Base-by-base conservation (phyloP, 2,797 vertebrate species). In the Hydrocynus forskahlii region DNA sequence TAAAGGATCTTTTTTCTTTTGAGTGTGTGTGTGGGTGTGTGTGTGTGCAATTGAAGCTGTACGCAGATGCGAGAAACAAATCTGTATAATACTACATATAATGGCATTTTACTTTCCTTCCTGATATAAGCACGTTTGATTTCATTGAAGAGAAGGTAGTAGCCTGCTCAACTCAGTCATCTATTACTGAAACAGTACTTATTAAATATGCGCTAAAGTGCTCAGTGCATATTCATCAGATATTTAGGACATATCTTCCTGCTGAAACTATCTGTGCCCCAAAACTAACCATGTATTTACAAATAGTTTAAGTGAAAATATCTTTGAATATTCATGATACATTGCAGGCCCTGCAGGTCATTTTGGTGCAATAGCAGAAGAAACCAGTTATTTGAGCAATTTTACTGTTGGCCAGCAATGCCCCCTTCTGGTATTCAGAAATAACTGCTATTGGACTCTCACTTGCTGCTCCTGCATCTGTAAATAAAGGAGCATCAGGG, bases 351-450 rank as follows among this genome's bases (percentile, higher is more conserved):
- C 54, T 74, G 71, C 71, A 59, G 71, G 17, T 71, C 23, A 35
- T 73, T 59, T 57, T 74, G 71, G 54, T 59, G 71, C 52, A 59
- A 50, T 59, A 38, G 50, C 35, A 59, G 71, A 54, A 21, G 19
- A 72, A 72, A 13, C 12, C 16, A 55, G 50, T 13, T 52, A 38
- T 73, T 73, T 57, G 54, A 59, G 40, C 57, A 76, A 38, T 70
- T 81, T 63, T 13, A 76, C 59, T 9, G 13, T 75, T 78, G 79
- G 60, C 23, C 73, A 70, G 62, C 29, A 74, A 74, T 77, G 82
- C 76, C 82, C 72, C 73, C 82, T 57, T 77, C 62, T 77, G 85
- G 80, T 80, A 21, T 23, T 16, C 35, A 50, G 72, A 55, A 45
- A 76, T 48, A 79, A 79, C 48, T 79, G 16, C 75, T 64, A 13